Evolutionary conservation across 2,888 invertebrate species (phyloP), one percentile per base, ranked within the genome.

Genomic region (Saturnia japonica): DNA sequence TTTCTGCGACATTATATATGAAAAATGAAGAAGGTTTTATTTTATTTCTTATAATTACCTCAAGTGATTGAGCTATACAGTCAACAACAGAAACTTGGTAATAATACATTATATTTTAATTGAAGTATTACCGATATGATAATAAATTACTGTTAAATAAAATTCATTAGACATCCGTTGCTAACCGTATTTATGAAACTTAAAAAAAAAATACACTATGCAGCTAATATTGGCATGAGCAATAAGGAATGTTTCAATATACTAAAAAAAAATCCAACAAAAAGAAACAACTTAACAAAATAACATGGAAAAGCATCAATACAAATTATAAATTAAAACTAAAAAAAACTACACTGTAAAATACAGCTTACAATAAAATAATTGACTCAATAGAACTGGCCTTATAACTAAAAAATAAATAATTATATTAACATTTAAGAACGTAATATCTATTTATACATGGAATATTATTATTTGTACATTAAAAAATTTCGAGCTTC

Each of bases 351-450:
- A 70, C 62, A 71, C 60, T 43, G 43, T 70, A 67, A 70, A 67
- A 54, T 70, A 70, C 67, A 67, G 57, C 57, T 68, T 68, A 64
- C 11, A 19, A 62, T 67, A 45, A 67, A 79, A 80, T 85, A 85
- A 88, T 89, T 93, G 93, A 93, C 93, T 93, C 89, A 91, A 88
- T 88, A 88, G 77, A 84, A 92, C 91, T 91, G 91, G 91, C 91
- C 91, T 93, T 88, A 77, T 72, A 82, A 80, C 89, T 91, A 91
- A 66, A 75, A 84, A 93, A 93, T 93, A 93, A 93, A 93, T 93
- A 93, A 88, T 89, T 90, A 90, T 74, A 82, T 77, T 77, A 72
- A 73, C 70, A 74, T 70, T 66, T 67, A 54, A 70, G 42, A 66
- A 67, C 25, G 14, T 60, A 28, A 60, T 60, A 54, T 70, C 51